phyloP scores from a whole-genome alignment of 2,888 invertebrate genomes.

The Myathropa florea region DNA sequence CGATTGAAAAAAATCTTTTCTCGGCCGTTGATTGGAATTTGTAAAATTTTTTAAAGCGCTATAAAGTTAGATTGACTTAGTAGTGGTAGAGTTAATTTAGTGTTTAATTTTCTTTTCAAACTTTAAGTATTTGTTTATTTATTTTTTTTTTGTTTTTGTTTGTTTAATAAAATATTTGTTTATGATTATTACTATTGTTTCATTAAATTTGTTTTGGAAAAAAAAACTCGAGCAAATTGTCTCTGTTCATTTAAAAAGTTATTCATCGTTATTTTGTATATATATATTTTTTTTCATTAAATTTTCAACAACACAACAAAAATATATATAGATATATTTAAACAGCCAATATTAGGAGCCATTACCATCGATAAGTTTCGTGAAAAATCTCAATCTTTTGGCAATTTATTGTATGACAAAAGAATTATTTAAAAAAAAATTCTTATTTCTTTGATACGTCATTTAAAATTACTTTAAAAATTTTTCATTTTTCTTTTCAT shows the following conservation, averaged over 20 bases:
- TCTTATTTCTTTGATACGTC: constrained; percentile 62
- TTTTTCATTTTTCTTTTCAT: constrained; percentile 65
- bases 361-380: constrained; percentile 81
- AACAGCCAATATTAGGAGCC: constrained; percentile 81
- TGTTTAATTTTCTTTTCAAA: neutral
- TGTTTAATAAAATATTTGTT: constrained; percentile 58
- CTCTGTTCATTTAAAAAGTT: neutral
- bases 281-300: constrained; percentile 55
- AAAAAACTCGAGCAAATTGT: constrained; percentile 63
- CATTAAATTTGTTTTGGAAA: constrained; percentile 34
- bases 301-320: constrained; percentile 66
- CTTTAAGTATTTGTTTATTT: neutral
- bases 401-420: constrained; percentile 80
- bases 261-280: neutral
- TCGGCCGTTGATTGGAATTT: neutral
- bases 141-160: constrained; percentile 34
- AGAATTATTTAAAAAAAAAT: constrained; percentile 79
- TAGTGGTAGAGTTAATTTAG: neutral
- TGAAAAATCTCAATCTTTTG: constrained; percentile 81
- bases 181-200: constrained; percentile 27
- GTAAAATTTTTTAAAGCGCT: constrained; percentile 5
- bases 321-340: constrained; percentile 69
- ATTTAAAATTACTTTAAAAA: constrained; percentile 70
- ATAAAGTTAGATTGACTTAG: neutral
- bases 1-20: neutral